Evolutionary conservation across 2,888 invertebrate species (phyloP).

Genomic region (Encarsia formosa): DNA sequence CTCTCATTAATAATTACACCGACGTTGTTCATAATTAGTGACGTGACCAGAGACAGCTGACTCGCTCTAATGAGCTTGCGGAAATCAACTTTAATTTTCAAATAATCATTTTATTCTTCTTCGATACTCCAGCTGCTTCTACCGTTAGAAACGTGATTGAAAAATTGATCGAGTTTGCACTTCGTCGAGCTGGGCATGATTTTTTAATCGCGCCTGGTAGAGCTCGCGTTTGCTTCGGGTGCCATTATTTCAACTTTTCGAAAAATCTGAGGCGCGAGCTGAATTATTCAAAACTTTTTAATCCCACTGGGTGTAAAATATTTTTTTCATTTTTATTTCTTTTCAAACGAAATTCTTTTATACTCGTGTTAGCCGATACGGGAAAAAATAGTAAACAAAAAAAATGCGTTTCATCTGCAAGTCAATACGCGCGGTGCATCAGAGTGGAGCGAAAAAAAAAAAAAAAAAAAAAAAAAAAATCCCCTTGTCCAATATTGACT

Average conservation of each 20-base stretch:
- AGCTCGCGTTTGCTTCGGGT: no score
- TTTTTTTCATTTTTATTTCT: not conserved
- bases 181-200: no score
- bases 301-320: not conserved
- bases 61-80: not conserved
- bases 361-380: conserved; percentile 3
- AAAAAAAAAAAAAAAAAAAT: conserved; percentile 3
- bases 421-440: conserved; percentile 20
- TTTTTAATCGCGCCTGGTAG: no score
- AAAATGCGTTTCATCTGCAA: conserved; percentile 23
- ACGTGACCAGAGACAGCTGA: not conserved
- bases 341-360: conserved; percentile 6
- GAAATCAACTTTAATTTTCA: not conserved
- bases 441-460: not conserved
- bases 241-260: no score
- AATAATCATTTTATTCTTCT: no score
- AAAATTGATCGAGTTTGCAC: no score
- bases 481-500: conserved; percentile 18
- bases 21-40: conserved; percentile 27
- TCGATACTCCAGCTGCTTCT: no score
- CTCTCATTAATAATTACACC: conserved; percentile 27
- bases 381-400: conserved; percentile 15
- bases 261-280: no score
- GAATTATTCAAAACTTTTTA: not conserved
- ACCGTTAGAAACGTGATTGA: no score